These are phyloP conservation scores for Opisthograptis luteolata DNA, from an alignment of 2,888 invertebrate species.

Conservation along the genomic window DNA sequence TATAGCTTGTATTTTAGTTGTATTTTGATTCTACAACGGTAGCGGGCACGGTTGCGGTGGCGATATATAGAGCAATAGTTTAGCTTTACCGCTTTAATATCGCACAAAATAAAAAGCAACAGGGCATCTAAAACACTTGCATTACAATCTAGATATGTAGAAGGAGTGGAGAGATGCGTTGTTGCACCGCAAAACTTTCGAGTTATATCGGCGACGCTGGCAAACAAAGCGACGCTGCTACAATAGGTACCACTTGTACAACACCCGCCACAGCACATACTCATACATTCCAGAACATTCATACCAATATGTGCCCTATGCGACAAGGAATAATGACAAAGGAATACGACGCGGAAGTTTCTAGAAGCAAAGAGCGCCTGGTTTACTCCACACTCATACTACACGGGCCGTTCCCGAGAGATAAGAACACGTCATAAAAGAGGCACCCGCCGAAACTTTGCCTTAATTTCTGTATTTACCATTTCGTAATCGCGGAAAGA, in stretches of 20 bases:
- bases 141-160: slow-evolving; percentile 50
- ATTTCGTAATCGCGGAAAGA: slow-evolving; percentile 59
- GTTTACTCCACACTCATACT: slow-evolving; percentile 52
- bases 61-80: background rate
- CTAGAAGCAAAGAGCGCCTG: slow-evolving; percentile 43
- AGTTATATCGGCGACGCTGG: slow-evolving; percentile 78
- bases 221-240: slow-evolving; percentile 73
- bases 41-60: too few relatives aligned
- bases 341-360: slow-evolving; percentile 40
- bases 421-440: slow-evolving; percentile 81
- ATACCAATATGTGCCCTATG: slow-evolving; percentile 49
- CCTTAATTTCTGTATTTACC: slow-evolving; percentile 71
- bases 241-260: slow-evolving; percentile 70
- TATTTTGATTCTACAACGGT: too few relatives aligned
- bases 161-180: slow-evolving; percentile 53
- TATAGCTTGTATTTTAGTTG: too few relatives aligned
- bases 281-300: slow-evolving; percentile 31
- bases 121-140: slow-evolving; percentile 40
- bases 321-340: slow-evolving; percentile 44
- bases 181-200: slow-evolving; percentile 71
- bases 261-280: slow-evolving; percentile 52
- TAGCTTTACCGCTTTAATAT: background rate
- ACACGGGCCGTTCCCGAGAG: slow-evolving; percentile 64
- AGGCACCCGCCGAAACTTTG: slow-evolving; percentile 73
- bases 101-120: background rate